A percentile compares a stretch with the other conserved stretches of the same genome.
phyloP scores from a whole-genome alignment of 2,113 vertebrate genomes.

The Pantherophis guttatus region DNA sequence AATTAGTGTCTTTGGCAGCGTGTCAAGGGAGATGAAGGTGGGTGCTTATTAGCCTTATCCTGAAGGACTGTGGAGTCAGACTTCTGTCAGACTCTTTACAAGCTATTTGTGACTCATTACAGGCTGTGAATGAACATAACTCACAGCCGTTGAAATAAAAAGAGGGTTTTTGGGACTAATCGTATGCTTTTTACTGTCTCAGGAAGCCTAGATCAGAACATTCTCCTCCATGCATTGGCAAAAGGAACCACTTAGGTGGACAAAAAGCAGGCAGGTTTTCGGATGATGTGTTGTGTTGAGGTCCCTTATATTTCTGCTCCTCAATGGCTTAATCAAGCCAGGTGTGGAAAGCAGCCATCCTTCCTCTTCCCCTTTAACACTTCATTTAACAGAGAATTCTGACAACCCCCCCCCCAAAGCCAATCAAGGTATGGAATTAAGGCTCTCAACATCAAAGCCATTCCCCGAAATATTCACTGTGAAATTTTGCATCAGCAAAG shows the following conservation, averaged over 20 bases:
- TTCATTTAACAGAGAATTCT: neutral
- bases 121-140: no score
- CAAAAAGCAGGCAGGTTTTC: neutral
- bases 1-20: no score
- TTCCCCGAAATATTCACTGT: constrained; percentile 18
- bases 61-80: no score
- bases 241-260: no score
- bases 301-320: neutral
- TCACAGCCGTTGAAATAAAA: no score
- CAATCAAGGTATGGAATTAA: neutral
- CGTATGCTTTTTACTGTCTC: no score
- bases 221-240: neutral
- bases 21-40: no score
- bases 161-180: no score
- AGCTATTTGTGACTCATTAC: no score
- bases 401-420: neutral
- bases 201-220: no score
- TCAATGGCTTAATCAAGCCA: neutral
- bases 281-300: neutral
- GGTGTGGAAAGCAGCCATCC: neutral
- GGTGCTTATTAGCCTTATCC: no score
- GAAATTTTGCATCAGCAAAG: constrained; percentile 7
- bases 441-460: neutral
- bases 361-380: neutral
- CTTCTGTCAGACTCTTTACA: no score